phyloP scores from a whole-genome alignment of 2,113 vertebrate genomes.

The Cyphomyrus discorhynchus region DNA sequence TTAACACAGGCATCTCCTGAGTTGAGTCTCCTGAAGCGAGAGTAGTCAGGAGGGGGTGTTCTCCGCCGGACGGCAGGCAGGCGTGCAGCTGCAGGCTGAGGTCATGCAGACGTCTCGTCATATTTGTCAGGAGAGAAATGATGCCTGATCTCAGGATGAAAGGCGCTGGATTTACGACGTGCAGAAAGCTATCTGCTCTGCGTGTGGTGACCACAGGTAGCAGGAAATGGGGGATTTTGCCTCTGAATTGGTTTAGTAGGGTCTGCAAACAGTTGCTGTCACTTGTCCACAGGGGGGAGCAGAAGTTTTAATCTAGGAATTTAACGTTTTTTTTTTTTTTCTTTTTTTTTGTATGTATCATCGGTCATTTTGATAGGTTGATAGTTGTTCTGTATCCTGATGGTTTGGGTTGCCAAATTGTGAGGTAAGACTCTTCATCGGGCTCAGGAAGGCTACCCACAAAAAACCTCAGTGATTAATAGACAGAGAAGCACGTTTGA shows the following conservation, averaged over 20 bases:
- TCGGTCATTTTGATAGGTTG: background rate
- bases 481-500: background rate
- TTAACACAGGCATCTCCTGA: background rate
- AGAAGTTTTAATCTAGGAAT: background rate
- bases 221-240: background rate
- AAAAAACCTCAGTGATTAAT: background rate
- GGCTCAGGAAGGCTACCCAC: background rate
- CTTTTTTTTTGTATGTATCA: background rate
- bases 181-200: background rate
- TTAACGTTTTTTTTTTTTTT: background rate
- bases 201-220: background rate
- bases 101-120: background rate
- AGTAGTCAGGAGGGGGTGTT: background rate
- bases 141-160: background rate
- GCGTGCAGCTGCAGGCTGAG: background rate
- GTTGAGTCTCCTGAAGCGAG: background rate
- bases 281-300: background rate
- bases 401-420: background rate
- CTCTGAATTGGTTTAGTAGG: background rate
- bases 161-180: background rate
- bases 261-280: background rate
- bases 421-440: background rate
- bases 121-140: background rate
- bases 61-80: background rate
- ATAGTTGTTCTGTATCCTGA: background rate